Conservation (phyloP, 2,113 vertebrate genomes). For the Hipposideros armiger region DNA sequence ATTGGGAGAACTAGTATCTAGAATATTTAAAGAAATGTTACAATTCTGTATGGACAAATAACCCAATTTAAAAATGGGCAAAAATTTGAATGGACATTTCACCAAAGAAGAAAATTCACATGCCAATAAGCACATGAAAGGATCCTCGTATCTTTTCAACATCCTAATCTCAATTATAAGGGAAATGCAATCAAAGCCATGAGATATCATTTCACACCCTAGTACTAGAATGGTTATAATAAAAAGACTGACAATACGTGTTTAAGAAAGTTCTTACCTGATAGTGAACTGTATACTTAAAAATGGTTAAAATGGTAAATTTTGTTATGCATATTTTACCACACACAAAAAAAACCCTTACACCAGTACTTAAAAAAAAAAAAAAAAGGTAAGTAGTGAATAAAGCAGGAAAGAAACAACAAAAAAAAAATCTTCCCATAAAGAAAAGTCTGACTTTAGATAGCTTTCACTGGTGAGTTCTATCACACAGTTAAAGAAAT, state of each 20-base stretch:
- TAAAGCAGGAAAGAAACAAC: neutral
- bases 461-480: neutral
- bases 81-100: neutral
- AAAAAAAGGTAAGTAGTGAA: neutral
- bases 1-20: neutral
- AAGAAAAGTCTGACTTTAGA: neutral
- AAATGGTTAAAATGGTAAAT: neutral
- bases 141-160: neutral
- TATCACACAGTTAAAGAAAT: conserved; percentile 8
- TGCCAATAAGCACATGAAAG: neutral
- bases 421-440: neutral
- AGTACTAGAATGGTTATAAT: neutral
- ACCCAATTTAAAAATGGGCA: neutral
- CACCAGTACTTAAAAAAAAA: neutral
- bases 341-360: neutral
- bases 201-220: neutral
- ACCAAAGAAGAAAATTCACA: neutral
- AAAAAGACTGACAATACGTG: neutral
- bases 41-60: neutral
- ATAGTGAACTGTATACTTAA: neutral
- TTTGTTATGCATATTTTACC: neutral
- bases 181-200: neutral
- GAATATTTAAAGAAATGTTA: neutral
- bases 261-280: neutral
- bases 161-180: neutral